These are phyloP conservation scores for Pyrocephalus nanus DNA, from an alignment of 2,797 vertebrate species.

Conservation along the genomic window DNA sequence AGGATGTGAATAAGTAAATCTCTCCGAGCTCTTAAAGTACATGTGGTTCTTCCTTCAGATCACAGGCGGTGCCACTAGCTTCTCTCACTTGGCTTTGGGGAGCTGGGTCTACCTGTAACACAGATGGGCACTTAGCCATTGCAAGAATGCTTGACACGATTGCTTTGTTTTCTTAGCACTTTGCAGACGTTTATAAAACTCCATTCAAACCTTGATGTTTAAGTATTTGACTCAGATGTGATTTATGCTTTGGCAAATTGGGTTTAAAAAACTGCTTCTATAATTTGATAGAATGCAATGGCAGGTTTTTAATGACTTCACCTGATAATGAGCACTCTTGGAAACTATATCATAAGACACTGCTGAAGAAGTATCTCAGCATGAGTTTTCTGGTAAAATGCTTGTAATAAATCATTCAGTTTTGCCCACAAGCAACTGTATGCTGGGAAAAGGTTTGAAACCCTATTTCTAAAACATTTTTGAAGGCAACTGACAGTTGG, in stretches of 20 bases:
- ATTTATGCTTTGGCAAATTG: conserved; percentile 21
- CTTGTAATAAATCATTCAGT: conserved; percentile 66
- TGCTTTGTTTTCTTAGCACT: neutral
- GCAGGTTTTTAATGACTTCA: conserved; percentile 34
- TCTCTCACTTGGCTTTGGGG: neutral
- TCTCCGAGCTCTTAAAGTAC: neutral
- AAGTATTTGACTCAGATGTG: neutral
- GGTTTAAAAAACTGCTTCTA: neutral
- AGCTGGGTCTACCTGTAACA: neutral
- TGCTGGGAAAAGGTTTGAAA: conserved; percentile 53
- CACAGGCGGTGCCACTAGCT: rapidly evolving
- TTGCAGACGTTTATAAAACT: neutral
- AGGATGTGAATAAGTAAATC: neutral
- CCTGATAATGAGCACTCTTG: conserved; percentile 33
- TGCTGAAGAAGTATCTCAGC: conserved; percentile 35
- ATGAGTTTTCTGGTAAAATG: conserved; percentile 49
- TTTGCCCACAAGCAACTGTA: conserved; percentile 53
- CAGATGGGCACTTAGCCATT: neutral
- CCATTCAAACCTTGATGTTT: neutral
- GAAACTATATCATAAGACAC: neutral
- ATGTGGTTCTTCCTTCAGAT: neutral
- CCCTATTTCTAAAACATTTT: conserved; percentile 34
- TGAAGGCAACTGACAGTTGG: conserved; percentile 1
- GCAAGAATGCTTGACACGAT: neutral
- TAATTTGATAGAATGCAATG: conserved; percentile 13